phyloP scores from a whole-genome alignment of 2,113 vertebrate genomes.

The Agapornis roseicollis region DNA sequence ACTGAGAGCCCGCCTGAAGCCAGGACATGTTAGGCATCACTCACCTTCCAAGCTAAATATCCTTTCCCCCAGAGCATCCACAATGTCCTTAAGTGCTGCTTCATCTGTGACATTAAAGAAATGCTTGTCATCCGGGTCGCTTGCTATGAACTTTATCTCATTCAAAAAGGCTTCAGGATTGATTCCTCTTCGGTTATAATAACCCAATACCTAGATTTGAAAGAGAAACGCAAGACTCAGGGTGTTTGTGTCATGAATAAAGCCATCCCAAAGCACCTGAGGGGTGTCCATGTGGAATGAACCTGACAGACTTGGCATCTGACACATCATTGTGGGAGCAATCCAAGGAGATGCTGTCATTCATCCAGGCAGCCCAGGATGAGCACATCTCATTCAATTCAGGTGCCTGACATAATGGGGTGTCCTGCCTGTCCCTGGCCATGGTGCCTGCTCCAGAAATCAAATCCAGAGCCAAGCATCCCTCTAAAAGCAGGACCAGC shows the following conservation, averaged over 20 bases:
- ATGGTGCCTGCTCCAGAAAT: accelerated
- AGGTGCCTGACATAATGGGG: accelerated
- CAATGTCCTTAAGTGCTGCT: constrained; percentile 92
- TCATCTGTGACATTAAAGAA: constrained; percentile 96
- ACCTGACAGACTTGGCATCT: neutral
- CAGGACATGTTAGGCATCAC: accelerated
- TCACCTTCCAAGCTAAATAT: constrained; percentile 95
- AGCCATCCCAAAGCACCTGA: neutral
- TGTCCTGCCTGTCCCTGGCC: neutral
- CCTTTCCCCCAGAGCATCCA: constrained; percentile 91
- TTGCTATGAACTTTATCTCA: constrained; percentile 95
- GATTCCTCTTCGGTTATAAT: constrained; percentile 94
- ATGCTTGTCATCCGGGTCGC: constrained; percentile 91
- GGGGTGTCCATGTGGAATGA: neutral
- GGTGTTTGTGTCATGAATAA: accelerated
- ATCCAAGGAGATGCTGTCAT: accelerated
- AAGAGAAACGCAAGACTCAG: neutral
- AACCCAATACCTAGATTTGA: constrained; percentile 86
- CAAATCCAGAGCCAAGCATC: accelerated
- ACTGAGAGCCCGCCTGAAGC: neutral
- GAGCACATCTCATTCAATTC: accelerated
- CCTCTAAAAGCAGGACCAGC: neutral
- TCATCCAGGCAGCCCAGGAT: neutral
- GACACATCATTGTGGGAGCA: accelerated
- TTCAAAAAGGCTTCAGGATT: constrained; percentile 91